Evolutionary conservation across 2,113 vertebrate species (phyloP), one percentile per base, ranked within the genome.

Genomic region (Zosterops hypoxanthus): DNA sequence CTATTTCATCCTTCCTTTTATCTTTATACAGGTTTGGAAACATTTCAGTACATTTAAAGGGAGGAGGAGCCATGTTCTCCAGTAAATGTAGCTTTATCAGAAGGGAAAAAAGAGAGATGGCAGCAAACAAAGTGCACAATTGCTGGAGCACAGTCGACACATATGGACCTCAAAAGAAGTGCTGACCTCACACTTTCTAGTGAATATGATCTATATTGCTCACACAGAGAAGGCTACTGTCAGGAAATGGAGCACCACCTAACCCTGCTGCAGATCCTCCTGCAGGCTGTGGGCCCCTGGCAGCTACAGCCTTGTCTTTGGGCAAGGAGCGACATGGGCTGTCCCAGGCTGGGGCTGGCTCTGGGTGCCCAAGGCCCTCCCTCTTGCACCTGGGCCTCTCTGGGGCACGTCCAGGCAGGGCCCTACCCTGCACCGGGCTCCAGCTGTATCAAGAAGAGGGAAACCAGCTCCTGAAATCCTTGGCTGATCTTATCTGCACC

Each of bases 11-110:
- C 57, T 10, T 93, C 52, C 28, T 88, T 84, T 91, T 25, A 57
- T 61, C 42, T 83, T 81, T 60, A 60, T n/a, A n/a, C 33, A 80
- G 50, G 47, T 85, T 78, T 95, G 85, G 86, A 92, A 91, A 91
- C 6, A 66, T 87, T 91, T 94, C 59, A 50, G 77, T 68, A 84
- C 3, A 23, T 95, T 93, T 95, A 90, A 96, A 88, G 31, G 24
- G 10, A 49, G 21, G 10, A 25, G 29, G 24, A 90, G 14, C 23
- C 24, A 28, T 5, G n/a, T 44, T 81, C n/a, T 68, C n/a, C 68
- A 81, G n/a, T 59, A 82, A 71, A 85, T 3, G 5, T 28, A 61
- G 12, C 29, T 75, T 78, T 63, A 72, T 12, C n/a, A 59, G 50
- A 22, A 25, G 22, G 36, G 18, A 39, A 66, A 77, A 63, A 83